Evolutionary conservation across 2,888 invertebrate genomes (phyloP), one percentile per base, ranked within the genome.

Genomic region (Cyclophora albipunctata): DNA sequence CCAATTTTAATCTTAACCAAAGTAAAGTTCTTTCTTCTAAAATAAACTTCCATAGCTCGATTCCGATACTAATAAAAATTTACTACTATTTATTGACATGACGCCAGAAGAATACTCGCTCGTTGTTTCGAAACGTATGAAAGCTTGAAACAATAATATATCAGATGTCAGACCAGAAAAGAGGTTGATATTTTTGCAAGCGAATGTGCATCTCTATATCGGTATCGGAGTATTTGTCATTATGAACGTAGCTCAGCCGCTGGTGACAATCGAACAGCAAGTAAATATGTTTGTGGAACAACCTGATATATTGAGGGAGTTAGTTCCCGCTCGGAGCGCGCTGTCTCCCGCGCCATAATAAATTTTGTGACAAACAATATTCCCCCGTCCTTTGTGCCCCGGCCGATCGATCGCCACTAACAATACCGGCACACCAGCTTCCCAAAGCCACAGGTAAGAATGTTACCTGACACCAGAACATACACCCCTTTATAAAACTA

Each of bases 281-380:
- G 72, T 73, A 78, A 80, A 81, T 81, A 81, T 82, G 76, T 84
- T 82, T 78, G 73, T 62, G 68, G 50, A 60, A 60, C 57, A 42
- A 53, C 53, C 71, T 78, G 78, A 83, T 75, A 79, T 81, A 82
- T 81, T 72, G 80, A 66, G 70, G 69, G 60, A 67, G 75, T 78
- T 71, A 67, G 68, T 67, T 60, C 62, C 54, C 4, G 37, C 37
- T 20, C 20, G 20, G 48, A 49, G 47, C 53, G 57, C 50, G 53
- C 58, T 56, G 53, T 59, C 55, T 55, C 69, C 68, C 37, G 2
- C 67, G 74, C 78, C 72, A 73, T 83, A 85, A 85, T 85, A 86
- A 85, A 85, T 85, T 85, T 84, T 77, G 79, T 82, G 79, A 82
- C 84, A 84, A 85, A 86, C 85, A 85, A 84, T 85, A 85, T 85